phyloP scores from a whole-genome alignment of 2,797 vertebrate species.

The Odontamblyopus rebecca region DNA sequence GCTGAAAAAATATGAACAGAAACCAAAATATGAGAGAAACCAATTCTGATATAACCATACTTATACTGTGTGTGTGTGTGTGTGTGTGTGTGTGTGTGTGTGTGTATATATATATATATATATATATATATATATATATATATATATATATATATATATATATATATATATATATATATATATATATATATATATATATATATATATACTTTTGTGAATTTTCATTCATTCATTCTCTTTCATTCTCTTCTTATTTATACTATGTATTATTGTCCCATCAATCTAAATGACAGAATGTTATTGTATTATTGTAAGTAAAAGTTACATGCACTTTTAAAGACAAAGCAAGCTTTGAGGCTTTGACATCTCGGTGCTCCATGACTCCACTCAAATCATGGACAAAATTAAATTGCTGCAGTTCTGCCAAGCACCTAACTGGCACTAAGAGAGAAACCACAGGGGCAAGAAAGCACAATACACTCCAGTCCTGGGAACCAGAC shows the following conservation, averaged over 20 bases:
- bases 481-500: conserved; percentile 49
- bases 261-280: conserved; percentile 10
- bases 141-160: too few species aligned
- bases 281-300: background rate
- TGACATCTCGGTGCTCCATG: conserved; percentile 19
- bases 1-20: too few species aligned
- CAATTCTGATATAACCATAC: background rate
- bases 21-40: too few species aligned
- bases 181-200: too few species aligned
- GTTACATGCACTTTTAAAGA: background rate
- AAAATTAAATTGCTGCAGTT: conserved; percentile 36
- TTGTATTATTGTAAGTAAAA: conserved; percentile 2
- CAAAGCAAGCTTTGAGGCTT: conserved; percentile 1
- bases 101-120: too few species aligned
- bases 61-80: too few species aligned
- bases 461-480: conserved; percentile 33
- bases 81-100: too few species aligned
- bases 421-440: conserved; percentile 50
- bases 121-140: too few species aligned
- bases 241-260: background rate
- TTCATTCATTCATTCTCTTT: background rate
- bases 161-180: too few species aligned
- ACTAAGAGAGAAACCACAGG: conserved; percentile 43
- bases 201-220: background rate
- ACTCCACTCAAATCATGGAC: conserved; percentile 19